These are phyloP conservation scores for Monoplex corrugatus DNA, from an alignment of 2,888 invertebrate species.

Conservation along the genomic window DNA sequence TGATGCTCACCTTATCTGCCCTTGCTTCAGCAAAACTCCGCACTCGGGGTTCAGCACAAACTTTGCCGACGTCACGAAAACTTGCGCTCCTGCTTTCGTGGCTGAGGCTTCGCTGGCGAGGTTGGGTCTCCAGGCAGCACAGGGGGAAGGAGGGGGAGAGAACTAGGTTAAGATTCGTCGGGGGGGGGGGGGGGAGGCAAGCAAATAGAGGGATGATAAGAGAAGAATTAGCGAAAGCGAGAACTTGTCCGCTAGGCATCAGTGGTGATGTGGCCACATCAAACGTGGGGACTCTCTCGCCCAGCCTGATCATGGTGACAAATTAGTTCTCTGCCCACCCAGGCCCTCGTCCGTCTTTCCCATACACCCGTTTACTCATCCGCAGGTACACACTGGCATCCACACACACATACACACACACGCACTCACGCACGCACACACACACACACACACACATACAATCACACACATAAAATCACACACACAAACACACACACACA, in stretches of 20 bases:
- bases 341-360: too few relatives aligned
- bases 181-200: too few relatives aligned
- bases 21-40: constrained; percentile 22
- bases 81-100: background rate
- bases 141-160: background rate
- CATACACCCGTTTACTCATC: too few relatives aligned
- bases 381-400: too few relatives aligned
- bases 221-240: background rate
- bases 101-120: background rate
- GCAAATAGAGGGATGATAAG: background rate
- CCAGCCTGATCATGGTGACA: too few relatives aligned
- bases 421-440: too few relatives aligned
- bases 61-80: constrained; percentile 2
- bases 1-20: background rate
- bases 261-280: background rate
- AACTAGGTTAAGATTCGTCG: background rate
- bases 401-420: too few relatives aligned
- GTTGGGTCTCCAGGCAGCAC: background rate
- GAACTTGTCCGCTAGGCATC: background rate
- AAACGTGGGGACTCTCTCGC: too few relatives aligned
- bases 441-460: too few relatives aligned
- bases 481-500: too few relatives aligned
- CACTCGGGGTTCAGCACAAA: background rate
- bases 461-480: too few relatives aligned
- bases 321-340: too few relatives aligned